phyloP scores from a whole-genome alignment of 2,113 vertebrate species.

The Microtus montanus region DNA sequence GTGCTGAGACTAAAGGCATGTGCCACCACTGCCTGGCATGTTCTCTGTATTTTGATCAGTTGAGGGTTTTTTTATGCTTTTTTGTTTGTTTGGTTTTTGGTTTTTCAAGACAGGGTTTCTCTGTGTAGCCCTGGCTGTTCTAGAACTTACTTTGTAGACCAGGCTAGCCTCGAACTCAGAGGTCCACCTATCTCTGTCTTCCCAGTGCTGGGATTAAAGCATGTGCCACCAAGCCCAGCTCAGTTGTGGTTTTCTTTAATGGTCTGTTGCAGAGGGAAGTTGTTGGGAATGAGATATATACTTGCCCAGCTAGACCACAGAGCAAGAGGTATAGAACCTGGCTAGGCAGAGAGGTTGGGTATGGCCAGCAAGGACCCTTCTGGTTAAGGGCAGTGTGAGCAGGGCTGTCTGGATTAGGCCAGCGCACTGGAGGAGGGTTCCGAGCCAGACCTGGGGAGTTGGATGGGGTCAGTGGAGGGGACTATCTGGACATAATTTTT shows the following conservation, averaged over 20 bases:
- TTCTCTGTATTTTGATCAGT: not conserved
- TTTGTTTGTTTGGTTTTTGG: not conserved
- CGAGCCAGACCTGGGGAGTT: not conserved
- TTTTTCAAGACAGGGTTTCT: not conserved
- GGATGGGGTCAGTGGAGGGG: not conserved
- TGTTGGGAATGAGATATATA: not conserved
- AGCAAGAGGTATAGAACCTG: not conserved
- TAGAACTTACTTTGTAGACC: not conserved
- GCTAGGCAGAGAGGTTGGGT: not conserved
- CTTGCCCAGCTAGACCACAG: not conserved
- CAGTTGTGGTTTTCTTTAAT: not conserved
- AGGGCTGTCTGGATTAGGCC: not conserved
- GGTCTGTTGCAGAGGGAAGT: not conserved
- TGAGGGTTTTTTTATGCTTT: not conserved
- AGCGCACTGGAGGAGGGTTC: not conserved
- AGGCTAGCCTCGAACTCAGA: not conserved
- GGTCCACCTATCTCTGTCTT: not conserved
- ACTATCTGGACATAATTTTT: not conserved
- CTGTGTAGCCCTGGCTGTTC: not conserved
- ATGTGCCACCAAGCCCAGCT: not conserved
- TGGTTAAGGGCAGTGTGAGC: not conserved
- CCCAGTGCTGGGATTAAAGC: not conserved
- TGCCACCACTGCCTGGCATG: not conserved
- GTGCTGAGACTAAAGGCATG: too few relatives aligned
- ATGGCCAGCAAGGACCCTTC: not conserved